A percentile compares a stretch with the other conserved stretches of the same genome.
Conservation (phyloP, 1,140 invertebrate genomes). For the Caligus rogercresseyi region DNA sequence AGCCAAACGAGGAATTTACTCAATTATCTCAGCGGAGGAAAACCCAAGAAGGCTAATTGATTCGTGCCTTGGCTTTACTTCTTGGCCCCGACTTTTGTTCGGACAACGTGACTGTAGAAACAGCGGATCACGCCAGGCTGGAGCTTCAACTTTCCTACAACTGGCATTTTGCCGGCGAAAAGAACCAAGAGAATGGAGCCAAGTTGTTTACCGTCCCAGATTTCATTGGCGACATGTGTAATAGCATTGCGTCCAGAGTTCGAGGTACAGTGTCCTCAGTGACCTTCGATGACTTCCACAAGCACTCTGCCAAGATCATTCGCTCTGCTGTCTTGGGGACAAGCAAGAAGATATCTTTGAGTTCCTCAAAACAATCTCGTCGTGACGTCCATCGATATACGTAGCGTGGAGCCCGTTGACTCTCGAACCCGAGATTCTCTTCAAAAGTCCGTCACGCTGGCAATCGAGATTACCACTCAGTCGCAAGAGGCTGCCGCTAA, state of each 20-base stretch:
- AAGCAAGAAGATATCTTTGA: slow-evolving; percentile 30
- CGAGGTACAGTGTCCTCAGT: slow-evolving; percentile 35
- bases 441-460: slow-evolving; percentile 37
- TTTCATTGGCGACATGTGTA: slow-evolving; percentile 37
- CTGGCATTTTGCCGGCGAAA: slow-evolving; percentile 35
- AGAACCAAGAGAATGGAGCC: slow-evolving; percentile 25
- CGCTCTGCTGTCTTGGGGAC: slow-evolving; percentile 34
- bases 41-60: slow-evolving; percentile 36
- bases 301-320: slow-evolving; percentile 36
- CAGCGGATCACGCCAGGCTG: slow-evolving; percentile 36
- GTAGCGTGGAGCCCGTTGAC: slow-evolving; percentile 38
- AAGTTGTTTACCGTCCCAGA: slow-evolving; percentile 37
- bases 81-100: slow-evolving; percentile 38
- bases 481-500: slow-evolving; percentile 36
- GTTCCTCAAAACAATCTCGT: slow-evolving; percentile 34
- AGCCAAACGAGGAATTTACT: slow-evolving; percentile 39
- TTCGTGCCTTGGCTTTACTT: slow-evolving; percentile 34
- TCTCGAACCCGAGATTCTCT: slow-evolving; percentile 36
- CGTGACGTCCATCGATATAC: slow-evolving; percentile 37
- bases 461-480: slow-evolving; percentile 35
- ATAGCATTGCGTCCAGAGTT: slow-evolving; percentile 36
- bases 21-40: slow-evolving; percentile 35
- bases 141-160: slow-evolving; percentile 36
- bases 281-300: slow-evolving; percentile 38
- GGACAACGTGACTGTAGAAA: slow-evolving; percentile 36